A percentile compares a stretch with the other conserved stretches of the same genome.
Conservation (phyloP, 2,888 invertebrate species). For the Rugalucina vietnamica region DNA sequence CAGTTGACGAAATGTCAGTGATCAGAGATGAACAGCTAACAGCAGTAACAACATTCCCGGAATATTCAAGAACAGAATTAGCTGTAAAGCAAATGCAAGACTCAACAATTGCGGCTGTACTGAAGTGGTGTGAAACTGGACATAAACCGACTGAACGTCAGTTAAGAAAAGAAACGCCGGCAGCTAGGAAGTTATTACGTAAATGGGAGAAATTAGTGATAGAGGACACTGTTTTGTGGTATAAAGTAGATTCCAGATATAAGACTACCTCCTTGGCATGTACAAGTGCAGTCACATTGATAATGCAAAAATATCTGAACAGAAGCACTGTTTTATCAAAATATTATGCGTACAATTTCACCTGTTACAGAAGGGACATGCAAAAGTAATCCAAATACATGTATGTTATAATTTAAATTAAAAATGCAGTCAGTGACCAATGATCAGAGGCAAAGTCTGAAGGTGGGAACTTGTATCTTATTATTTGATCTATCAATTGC, state of each 20-base stretch:
- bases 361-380: no score
- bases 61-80: slow-evolving; percentile 2
- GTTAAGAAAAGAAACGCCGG: not conserved
- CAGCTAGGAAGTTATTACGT: not conserved
- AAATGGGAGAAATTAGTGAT: slow-evolving; percentile 15
- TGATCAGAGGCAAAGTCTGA: no score
- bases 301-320: no score
- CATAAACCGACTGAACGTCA: slow-evolving; percentile 5
- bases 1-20: not conserved
- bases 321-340: no score
- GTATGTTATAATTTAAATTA: no score
- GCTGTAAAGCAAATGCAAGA: slow-evolving; percentile 10
- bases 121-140: slow-evolving; percentile 5
- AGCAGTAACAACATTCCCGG: not conserved
- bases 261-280: no score
- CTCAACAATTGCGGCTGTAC: not conserved
- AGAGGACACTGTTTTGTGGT: slow-evolving; percentile 3
- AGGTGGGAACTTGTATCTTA: not conserved
- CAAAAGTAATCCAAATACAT: no score
- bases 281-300: no score
- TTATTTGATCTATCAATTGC: not conserved
- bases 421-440: no score
- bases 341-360: no score
- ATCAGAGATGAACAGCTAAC: not conserved
- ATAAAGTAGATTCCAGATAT: no score